A percentile compares a stretch with the other conserved stretches of the same genome.
These are phyloP conservation scores for Pollenia angustigena DNA, from an alignment of 2,888 invertebrate species.

Conservation along the genomic window DNA sequence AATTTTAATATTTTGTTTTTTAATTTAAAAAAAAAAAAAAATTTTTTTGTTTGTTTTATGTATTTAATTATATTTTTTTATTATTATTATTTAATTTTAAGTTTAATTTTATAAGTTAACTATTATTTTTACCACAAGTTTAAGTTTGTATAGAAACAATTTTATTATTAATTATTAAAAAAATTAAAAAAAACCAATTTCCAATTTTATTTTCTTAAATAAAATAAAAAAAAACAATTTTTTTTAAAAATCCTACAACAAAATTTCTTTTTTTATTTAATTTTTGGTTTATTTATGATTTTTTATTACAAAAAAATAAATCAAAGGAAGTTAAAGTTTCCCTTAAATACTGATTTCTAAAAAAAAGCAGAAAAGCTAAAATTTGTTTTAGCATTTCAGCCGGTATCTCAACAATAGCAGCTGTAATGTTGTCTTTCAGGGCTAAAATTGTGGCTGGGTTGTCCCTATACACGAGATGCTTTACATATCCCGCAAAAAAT, in stretches of 20 bases:
- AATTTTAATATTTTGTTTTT: constrained; percentile 72
- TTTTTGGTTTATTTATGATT: constrained; percentile 11
- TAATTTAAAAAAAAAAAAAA: constrained; percentile 42
- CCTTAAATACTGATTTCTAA: too few relatives aligned
- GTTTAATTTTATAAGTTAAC: constrained; percentile 59
- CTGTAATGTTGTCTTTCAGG: too few relatives aligned
- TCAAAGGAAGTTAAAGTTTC: too few relatives aligned
- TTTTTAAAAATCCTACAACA: constrained; percentile 73
- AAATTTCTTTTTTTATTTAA: constrained; percentile 40
- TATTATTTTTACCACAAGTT: constrained; percentile 53
- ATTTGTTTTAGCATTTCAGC: too few relatives aligned
- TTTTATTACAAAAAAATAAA: constrained; percentile 1
- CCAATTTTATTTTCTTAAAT: constrained; percentile 72
- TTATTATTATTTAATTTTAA: constrained; percentile 73
- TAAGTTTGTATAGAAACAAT: constrained; percentile 69
- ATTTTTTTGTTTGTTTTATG: constrained; percentile 71
- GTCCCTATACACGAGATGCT: too few relatives aligned
- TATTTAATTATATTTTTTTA: constrained; percentile 65
- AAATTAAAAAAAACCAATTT: constrained; percentile 54
- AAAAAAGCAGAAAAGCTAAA: too few relatives aligned
- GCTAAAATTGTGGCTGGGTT: too few relatives aligned
- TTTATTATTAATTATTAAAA: constrained; percentile 65
- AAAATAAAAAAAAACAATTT: constrained; percentile 62
- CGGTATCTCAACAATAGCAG: too few relatives aligned
- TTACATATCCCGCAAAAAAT: too few relatives aligned